Conservation (phyloP, 2,113 vertebrate genomes). For the Peromyscus californicus region DNA sequence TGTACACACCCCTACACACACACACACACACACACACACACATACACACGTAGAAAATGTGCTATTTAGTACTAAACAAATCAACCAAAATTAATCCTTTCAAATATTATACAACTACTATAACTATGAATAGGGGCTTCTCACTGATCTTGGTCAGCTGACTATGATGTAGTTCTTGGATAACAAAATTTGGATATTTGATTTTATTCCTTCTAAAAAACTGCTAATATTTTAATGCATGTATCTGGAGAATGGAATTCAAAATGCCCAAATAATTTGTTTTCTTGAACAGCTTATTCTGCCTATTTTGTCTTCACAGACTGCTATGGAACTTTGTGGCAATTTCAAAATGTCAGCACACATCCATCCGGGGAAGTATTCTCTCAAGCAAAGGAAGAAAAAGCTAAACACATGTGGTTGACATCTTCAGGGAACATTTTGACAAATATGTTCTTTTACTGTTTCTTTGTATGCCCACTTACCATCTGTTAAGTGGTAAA, state of each 20-base stretch:
- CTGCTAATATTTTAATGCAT: background rate
- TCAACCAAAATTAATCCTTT: background rate
- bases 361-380: background rate
- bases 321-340: background rate
- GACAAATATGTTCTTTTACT: background rate
- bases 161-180: background rate
- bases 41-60: background rate
- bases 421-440: background rate
- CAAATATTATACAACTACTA: background rate
- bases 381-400: conserved; percentile 19
- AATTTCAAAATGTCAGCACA: background rate
- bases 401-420: background rate
- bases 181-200: background rate
- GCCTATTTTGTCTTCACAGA: background rate
- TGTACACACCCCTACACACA: background rate
- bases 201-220: background rate
- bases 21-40: background rate
- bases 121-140: background rate
- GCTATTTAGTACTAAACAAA: background rate
- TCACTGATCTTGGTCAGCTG: background rate
- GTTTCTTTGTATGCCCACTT: background rate
- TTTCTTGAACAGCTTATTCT: background rate
- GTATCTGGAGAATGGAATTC: background rate
- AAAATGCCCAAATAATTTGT: background rate
- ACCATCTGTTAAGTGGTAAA: background rate